Evolutionary conservation across 1,140 invertebrate species (phyloP).

Genomic region (Zophobas morio): DNA sequence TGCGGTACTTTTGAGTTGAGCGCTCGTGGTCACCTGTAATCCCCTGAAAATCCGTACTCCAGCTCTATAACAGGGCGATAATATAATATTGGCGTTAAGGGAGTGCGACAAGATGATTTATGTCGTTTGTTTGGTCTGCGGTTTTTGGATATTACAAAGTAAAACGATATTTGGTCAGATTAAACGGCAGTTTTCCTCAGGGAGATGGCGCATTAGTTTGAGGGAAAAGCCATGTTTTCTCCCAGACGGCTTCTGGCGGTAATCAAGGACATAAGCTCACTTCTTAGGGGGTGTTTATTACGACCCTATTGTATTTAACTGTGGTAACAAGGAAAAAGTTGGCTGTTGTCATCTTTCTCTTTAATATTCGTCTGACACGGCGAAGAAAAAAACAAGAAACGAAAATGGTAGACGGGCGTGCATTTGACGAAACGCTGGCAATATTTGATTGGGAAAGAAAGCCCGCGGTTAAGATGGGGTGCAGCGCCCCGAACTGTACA

Average conservation of each 20-base stretch:
- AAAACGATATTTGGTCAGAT: slow-evolving; percentile 30
- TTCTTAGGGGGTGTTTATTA: slow-evolving; percentile 52
- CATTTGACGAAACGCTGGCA: slow-evolving; percentile 44
- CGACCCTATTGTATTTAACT: slow-evolving; percentile 35
- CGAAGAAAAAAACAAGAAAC: neutral
- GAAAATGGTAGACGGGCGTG: slow-evolving; percentile 12
- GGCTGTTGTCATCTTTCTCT: slow-evolving; percentile 17
- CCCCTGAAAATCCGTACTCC: too few species aligned
- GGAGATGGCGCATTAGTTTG: slow-evolving; percentile 48
- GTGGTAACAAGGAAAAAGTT: slow-evolving; percentile 6
- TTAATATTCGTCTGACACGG: slow-evolving; percentile 9
- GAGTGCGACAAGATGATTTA: slow-evolving; percentile 58
- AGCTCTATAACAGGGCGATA: too few species aligned
- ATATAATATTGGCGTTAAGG: slow-evolving; percentile 26
- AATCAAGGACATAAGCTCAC: slow-evolving; percentile 53
- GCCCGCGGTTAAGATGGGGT: slow-evolving; percentile 44
- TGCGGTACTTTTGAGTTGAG: slow-evolving; percentile 8
- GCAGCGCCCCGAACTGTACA: slow-evolving; percentile 35
- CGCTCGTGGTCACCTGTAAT: too few species aligned
- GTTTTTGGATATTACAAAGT: slow-evolving; percentile 6
- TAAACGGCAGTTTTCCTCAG: slow-evolving; percentile 37
- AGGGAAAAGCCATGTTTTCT: slow-evolving; percentile 55
- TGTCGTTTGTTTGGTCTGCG: slow-evolving; percentile 49
- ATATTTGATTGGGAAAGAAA: slow-evolving; percentile 54
- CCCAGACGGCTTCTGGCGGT: slow-evolving; percentile 46